Evolutionary conservation across 1,140 invertebrate genomes (phyloP).

Genomic region (Bombus breviceps): DNA sequence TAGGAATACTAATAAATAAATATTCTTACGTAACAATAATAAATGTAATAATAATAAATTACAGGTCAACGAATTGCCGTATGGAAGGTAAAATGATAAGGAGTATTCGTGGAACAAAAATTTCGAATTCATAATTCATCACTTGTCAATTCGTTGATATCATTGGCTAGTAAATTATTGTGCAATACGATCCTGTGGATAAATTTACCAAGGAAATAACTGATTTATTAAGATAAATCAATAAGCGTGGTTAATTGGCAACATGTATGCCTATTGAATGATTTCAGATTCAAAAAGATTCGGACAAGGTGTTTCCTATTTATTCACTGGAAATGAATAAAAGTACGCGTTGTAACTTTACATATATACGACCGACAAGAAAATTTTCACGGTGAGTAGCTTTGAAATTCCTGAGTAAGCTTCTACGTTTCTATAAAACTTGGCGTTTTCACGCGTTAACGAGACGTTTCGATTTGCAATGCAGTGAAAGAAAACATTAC

Average conservation of each 20-base stretch:
- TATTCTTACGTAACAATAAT: no score
- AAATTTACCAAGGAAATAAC: no score
- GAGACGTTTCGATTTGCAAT: slow-evolving; percentile 60
- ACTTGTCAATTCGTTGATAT: neutral
- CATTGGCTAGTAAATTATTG: no score
- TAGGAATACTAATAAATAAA: no score
- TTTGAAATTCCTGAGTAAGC: slow-evolving; percentile 43
- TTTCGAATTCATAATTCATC: neutral
- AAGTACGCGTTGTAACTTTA: neutral
- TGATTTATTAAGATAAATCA: neutral
- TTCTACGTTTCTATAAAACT: slow-evolving; percentile 46
- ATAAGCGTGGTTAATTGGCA: neutral
- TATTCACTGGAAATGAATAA: neutral
- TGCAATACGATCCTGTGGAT: no score
- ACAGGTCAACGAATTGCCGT: no score
- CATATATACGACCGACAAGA: neutral
- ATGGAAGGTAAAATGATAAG: no score
- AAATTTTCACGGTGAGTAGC: slow-evolving; percentile 31
- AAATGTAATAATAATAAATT: no score
- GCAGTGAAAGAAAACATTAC: neutral
- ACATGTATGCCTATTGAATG: neutral
- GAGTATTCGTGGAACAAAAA: no score
- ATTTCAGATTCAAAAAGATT: neutral
- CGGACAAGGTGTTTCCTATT: neutral
- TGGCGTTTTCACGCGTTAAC: slow-evolving; percentile 36